Conservation (phyloP, 2,888 invertebrate genomes). For the Pandemis heparana region DNA sequence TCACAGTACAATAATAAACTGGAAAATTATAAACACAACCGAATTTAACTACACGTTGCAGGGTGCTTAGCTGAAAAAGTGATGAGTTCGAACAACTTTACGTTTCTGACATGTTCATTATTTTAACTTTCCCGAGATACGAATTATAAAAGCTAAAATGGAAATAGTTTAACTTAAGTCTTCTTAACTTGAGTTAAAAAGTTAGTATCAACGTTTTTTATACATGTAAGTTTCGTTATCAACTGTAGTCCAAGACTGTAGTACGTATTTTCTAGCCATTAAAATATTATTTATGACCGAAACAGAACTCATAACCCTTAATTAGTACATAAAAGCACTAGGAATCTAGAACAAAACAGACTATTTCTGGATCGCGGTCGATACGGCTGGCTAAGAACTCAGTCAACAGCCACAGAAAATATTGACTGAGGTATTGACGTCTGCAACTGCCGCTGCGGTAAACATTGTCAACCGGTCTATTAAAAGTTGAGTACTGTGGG, state of each 20-base stretch:
- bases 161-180: too few relatives aligned
- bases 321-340: conserved; percentile 24
- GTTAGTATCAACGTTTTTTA: too few relatives aligned
- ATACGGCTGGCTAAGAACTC: not conserved
- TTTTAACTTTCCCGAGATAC: too few relatives aligned
- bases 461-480: conserved; percentile 6
- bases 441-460: not conserved
- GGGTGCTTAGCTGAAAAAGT: not conserved
- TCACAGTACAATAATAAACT: conserved; percentile 17
- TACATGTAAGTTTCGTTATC: too few relatives aligned
- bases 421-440: conserved; percentile 37
- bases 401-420: not conserved
- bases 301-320: conserved; percentile 22
- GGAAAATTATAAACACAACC: not conserved
- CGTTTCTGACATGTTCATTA: too few relatives aligned
- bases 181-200: too few relatives aligned
- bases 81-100: not conserved
- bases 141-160: too few relatives aligned
- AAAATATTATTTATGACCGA: not conserved
- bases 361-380: conserved; percentile 35
- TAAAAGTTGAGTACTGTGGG: not conserved
- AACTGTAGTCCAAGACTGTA: not conserved
- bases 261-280: not conserved
- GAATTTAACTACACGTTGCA: not conserved
- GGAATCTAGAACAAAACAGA: conserved; percentile 28